Evolutionary conservation across 2,888 invertebrate genomes (phyloP).

Genomic region (Mesopsocus fuscifrons): DNA sequence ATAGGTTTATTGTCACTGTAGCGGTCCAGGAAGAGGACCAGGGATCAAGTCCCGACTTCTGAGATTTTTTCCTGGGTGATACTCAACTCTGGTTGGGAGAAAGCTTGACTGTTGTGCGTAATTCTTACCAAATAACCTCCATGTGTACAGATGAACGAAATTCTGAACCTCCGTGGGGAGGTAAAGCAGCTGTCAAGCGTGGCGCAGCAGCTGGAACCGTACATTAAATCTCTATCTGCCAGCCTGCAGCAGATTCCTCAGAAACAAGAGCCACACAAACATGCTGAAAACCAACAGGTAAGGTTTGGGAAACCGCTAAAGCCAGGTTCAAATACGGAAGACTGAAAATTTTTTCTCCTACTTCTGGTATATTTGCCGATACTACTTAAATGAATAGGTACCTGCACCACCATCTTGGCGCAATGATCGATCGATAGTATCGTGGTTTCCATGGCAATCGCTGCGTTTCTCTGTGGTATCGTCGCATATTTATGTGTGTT

Average conservation of each 20-base stretch:
- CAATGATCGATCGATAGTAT: too few relatives aligned
- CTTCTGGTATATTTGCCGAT: too few relatives aligned
- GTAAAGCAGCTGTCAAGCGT: conserved; percentile 41
- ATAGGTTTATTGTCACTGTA: not conserved
- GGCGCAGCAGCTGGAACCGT: conserved; percentile 44
- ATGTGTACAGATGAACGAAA: conserved; percentile 38
- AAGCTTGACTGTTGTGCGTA: too few relatives aligned
- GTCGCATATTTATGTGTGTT: too few relatives aligned
- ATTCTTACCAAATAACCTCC: not conserved
- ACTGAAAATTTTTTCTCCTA: too few relatives aligned
- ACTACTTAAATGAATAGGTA: too few relatives aligned
- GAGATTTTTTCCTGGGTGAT: not conserved
- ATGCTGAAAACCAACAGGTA: conserved; percentile 11
- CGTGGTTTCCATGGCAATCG: too few relatives aligned
- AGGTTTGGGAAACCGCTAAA: too few relatives aligned
- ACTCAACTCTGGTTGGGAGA: too few relatives aligned
- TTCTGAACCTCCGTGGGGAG: conserved; percentile 40
- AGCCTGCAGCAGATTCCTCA: conserved; percentile 10
- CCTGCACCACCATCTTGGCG: too few relatives aligned
- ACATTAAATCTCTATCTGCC: conserved; percentile 34
- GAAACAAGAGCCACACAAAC: conserved; percentile 2
- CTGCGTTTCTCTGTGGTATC: too few relatives aligned
- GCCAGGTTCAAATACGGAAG: too few relatives aligned
- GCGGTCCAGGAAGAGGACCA: not conserved
- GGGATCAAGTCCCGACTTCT: not conserved